Base-by-base conservation (phyloP, 2,113 vertebrate species). In the Fregetta grallaria region DNA sequence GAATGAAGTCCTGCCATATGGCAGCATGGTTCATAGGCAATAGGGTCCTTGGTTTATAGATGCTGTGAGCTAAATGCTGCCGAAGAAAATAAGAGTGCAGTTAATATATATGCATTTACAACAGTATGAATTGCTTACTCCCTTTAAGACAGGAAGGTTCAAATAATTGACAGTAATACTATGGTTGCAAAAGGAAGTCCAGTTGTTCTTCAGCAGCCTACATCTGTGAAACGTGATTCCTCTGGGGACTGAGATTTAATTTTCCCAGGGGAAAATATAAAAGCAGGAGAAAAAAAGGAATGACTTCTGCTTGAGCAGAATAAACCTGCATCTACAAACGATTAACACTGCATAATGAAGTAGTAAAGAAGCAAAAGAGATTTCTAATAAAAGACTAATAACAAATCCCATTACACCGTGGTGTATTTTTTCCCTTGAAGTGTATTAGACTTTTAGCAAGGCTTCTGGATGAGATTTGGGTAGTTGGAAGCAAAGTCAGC, bases 381-480 rank as follows among this genome's bases (percentile, higher is more conserved):
- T 97, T 97, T 97, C 96, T 97, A 96, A 97, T 97, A 96, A 97
- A 97, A 95, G 94, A 89, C 95, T 97, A 97, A 97, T 97, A 97
- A 95, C 95, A 97, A 97, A 97, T 97, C 95, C 96, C 92, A 94
- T 97, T 97, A 97, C 90, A 83, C 89, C 52, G 11, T 62, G 80
- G 92, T 89, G 62, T 73, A 78, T 95, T 93, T 92, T 96, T 90
- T 81, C 65, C 45, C 68, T 93, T 97, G 79, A 90, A 97, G 86
- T 94, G 50, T 90, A 76, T 96, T 92, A 96, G 74, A 91, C 50
- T 89, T 93, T 86, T 92, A 93, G 66, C 61, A 68, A 91, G 92
- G 92, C 76, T 96, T 52, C 71, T 91, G 78, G 96, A 88, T 92
- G 96, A 89, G 94, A 83, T 92, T 95, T 93, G 32, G 66, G 68